phyloP scores from a whole-genome alignment of 2,888 invertebrate genomes.

The Quadroppia sp. region DNA sequence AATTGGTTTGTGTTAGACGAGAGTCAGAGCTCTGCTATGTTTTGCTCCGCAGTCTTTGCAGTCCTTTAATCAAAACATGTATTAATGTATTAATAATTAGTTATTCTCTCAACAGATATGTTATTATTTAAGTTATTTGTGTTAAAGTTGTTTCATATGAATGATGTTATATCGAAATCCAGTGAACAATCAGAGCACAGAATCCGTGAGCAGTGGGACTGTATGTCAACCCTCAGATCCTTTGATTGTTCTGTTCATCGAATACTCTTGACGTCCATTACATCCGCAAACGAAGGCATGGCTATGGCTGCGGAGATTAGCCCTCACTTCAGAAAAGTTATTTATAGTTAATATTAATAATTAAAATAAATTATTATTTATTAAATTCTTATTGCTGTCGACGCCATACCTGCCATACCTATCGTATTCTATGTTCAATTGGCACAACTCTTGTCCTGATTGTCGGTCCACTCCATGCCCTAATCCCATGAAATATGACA shows the following conservation, averaged over 20 bases:
- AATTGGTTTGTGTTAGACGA: constrained; percentile 5
- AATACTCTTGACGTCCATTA: constrained; percentile 17
- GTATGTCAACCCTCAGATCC: neutral
- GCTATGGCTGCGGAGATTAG: neutral
- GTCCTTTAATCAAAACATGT: constrained; percentile 5
- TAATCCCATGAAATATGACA: constrained; percentile 47
- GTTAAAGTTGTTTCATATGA: neutral
- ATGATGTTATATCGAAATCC: neutral
- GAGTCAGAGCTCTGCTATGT: neutral
- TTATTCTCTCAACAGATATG: neutral
- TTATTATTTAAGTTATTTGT: neutral
- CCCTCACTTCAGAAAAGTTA: neutral
- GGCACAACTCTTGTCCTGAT: constrained; percentile 5
- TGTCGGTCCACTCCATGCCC: constrained; percentile 52
- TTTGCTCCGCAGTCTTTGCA: constrained; percentile 9
- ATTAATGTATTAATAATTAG: constrained; percentile 6
- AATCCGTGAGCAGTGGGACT: constrained; percentile 7
- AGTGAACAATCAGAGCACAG: neutral
- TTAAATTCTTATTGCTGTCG: neutral
- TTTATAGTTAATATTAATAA: constrained; percentile 9
- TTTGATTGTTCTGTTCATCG: neutral
- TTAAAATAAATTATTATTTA: neutral
- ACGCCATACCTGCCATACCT: constrained; percentile 1
- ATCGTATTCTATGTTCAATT: constrained; percentile 6
- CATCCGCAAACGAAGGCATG: neutral